Evolutionary conservation across 2,797 vertebrate genomes (phyloP).

Genomic region (Odontamblyopus lacepedii): DNA sequence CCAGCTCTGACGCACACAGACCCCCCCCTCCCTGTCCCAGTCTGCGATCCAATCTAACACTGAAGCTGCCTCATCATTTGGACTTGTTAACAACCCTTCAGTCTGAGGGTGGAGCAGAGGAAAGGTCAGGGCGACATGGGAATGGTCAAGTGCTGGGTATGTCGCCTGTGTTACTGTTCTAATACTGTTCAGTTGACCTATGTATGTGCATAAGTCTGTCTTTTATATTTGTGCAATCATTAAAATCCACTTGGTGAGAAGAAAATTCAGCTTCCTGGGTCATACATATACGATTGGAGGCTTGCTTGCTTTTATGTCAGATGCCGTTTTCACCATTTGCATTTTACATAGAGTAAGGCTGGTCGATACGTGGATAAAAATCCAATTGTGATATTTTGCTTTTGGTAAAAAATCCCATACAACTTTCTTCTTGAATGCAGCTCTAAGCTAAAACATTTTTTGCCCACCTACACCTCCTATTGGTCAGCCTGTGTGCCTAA

Average conservation of each 20-base stretch:
- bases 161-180: neutral
- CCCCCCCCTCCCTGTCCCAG: slow-evolving; percentile 19
- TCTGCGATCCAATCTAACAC: slow-evolving; percentile 9
- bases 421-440: too few relatives aligned
- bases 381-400: too few relatives aligned
- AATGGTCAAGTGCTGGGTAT: neutral
- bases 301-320: too few relatives aligned
- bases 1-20: slow-evolving; percentile 1
- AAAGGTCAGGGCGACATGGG: slow-evolving; percentile 1
- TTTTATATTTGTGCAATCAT: neutral
- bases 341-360: too few relatives aligned
- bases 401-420: too few relatives aligned
- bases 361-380: too few relatives aligned
- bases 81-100: neutral
- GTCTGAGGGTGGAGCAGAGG: neutral
- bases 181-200: neutral
- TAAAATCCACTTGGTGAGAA: too few relatives aligned
- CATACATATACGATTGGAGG: too few relatives aligned
- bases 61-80: slow-evolving; percentile 9
- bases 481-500: too few relatives aligned
- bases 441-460: too few relatives aligned
- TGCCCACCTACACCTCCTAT: too few relatives aligned
- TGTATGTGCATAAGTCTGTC: neutral
- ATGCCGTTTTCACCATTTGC: too few relatives aligned
- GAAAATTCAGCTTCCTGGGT: neutral